Evolutionary conservation across 1,140 invertebrate genomes (phyloP).

Genomic region (Coelopa frigida): DNA sequence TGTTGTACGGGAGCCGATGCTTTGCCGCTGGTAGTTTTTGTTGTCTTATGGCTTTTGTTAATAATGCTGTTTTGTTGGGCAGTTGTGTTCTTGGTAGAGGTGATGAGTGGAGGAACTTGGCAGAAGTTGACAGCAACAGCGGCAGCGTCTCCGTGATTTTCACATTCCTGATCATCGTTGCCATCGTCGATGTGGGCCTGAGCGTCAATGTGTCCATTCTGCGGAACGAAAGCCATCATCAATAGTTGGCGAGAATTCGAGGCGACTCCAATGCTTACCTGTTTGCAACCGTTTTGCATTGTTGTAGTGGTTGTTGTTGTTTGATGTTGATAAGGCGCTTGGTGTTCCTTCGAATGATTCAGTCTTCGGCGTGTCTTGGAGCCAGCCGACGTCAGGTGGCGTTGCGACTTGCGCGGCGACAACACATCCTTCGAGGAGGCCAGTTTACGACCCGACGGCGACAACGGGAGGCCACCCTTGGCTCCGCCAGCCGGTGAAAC

Average conservation of each 20-base stretch:
- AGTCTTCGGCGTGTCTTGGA: slow-evolving; percentile 41
- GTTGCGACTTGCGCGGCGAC: slow-evolving; percentile 34
- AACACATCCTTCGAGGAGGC: slow-evolving; percentile 14
- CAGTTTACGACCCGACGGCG: slow-evolving; percentile 11
- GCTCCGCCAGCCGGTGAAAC: slow-evolving; percentile 6
- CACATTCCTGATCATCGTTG: slow-evolving; percentile 23
- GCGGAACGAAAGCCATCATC: not conserved
- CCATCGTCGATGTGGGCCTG: slow-evolving; percentile 10
- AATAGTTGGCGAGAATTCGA: slow-evolving; percentile 10
- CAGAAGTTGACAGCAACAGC: not conserved
- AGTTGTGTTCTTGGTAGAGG: slow-evolving; percentile 20
- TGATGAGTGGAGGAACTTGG: slow-evolving; percentile 14
- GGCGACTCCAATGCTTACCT: not conserved
- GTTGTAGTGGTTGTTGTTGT: not conserved
- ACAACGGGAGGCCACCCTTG: slow-evolving; percentile 5
- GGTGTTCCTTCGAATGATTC: slow-evolving; percentile 29
- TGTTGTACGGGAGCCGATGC: not conserved
- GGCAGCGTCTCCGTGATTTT: slow-evolving; percentile 3
- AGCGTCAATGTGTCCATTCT: slow-evolving; percentile 9
- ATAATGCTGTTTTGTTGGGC: slow-evolving; percentile 16
- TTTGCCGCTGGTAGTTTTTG: slow-evolving; percentile 13
- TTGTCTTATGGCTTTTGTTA: slow-evolving; percentile 11
- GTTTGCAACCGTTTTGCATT: not conserved
- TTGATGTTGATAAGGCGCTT: not conserved
- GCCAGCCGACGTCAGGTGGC: slow-evolving; percentile 23